Evolutionary conservation across 1,140 invertebrate genomes (phyloP), one percentile per base, ranked within the genome.

Genomic region (Carcinoscorpius rotundicauda): DNA sequence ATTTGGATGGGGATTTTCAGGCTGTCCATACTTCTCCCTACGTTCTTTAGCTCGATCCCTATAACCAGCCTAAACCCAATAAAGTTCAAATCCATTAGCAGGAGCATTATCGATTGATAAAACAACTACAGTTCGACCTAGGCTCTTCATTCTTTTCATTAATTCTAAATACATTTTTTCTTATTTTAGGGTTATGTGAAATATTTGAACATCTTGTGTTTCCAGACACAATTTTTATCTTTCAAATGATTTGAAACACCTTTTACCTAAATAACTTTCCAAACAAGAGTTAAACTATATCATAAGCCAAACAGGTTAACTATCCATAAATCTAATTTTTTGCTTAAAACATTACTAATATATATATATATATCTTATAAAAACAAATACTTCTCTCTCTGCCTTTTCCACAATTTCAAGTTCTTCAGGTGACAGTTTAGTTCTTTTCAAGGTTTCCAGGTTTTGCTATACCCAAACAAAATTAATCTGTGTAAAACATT

Each of bases 31-130:
- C 75, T 98, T 97, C 62, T 91, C 81, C 65, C 97, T 76, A 51
- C 97, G 81, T 75, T 99, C 97, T 74, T 97, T 97, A 3, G 97
- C 97, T 63, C 97, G 81, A 77, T 99, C 97, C 67, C 97, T 82
- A 76, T 99, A 94, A 5, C 61, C 64, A n/a, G 61, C 11, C 67
- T 69, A 61, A 29, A 53, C 60, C 52, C 10, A n/a, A 55, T 1
- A 55, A 3, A 55, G n/a, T 8, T 55, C n/a, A 55, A 29, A 29
- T 29, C 29, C 29, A 29, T 29, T 29, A 29, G 0, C 29, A 29
- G 29, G 29, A 29, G 29, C 29, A 29, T 29, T 29, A 29, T 29
- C 29, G 2, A 2, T 29, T 29, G 29, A 29, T 29, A 29, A 29
- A 29, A 29, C 0, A 29, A 29, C 29, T 29, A 29, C 29, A 2